Evolutionary conservation across 64 coral and sea anemone genomes (phyloP).

Genomic region (Actinia tenebrosa): DNA sequence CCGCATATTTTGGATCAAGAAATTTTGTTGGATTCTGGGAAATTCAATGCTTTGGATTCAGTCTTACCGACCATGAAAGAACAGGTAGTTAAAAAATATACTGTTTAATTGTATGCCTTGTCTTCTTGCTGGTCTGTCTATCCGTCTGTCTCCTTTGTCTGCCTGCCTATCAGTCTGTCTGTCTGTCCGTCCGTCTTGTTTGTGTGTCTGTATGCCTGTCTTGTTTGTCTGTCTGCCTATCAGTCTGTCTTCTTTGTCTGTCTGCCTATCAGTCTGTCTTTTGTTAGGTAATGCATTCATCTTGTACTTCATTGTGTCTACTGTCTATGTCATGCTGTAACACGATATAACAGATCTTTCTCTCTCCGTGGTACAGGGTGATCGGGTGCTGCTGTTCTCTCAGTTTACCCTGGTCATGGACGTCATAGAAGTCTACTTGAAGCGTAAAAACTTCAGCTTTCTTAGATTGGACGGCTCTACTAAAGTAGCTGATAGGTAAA

Average conservation of each 20-base stretch:
- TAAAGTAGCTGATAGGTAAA: conserved; percentile 28
- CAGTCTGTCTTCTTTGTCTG: not conserved
- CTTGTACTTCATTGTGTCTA: too few relatives aligned
- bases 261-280: not conserved
- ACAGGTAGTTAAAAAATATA: conserved; percentile 38
- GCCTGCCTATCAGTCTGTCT: not conserved
- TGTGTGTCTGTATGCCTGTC: not conserved
- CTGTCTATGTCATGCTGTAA: not conserved
- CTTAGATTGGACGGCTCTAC: conserved; percentile 74
- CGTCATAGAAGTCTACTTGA: conserved; percentile 75
- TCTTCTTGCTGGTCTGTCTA: not conserved
- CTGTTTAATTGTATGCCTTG: not conserved
- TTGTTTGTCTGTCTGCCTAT: not conserved
- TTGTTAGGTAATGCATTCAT: not conserved
- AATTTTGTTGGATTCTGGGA: conserved; percentile 65
- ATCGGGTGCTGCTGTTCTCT: conserved; percentile 82
- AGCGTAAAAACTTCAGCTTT: conserved; percentile 60
- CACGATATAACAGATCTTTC: not conserved
- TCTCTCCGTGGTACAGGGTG: conserved; percentile 46
- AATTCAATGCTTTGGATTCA: conserved; percentile 67
- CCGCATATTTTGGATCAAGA: conserved; percentile 25
- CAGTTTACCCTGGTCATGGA: conserved; percentile 97
- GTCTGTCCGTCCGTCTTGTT: not conserved
- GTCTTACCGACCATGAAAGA: conserved; percentile 70
- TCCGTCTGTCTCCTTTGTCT: not conserved